Conservation (phyloP, 2,888 invertebrate genomes). For the Platypus cylindrus region DNA sequence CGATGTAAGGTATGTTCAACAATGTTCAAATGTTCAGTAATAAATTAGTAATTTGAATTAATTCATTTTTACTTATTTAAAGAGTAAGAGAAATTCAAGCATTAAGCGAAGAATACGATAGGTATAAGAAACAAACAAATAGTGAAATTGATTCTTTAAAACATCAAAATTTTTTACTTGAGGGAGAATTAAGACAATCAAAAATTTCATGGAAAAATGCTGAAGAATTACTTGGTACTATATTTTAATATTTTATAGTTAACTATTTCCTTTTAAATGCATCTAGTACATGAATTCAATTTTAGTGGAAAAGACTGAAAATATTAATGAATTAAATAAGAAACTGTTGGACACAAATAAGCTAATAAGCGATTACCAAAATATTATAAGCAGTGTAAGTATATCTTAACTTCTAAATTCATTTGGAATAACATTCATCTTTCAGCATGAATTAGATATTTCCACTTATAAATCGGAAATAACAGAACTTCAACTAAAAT, state of each 20-base stretch:
- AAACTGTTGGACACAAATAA: conserved; percentile 16
- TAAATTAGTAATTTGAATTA: not conserved
- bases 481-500: conserved; percentile 24
- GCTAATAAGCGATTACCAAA: conserved; percentile 18
- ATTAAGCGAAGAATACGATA: conserved; percentile 22
- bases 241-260: not conserved
- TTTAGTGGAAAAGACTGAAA: conserved; percentile 22
- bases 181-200: conserved; percentile 24
- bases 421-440: conserved; percentile 6
- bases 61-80: not conserved
- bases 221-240: conserved; percentile 22
- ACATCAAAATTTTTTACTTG: conserved; percentile 21
- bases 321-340: conserved; percentile 17
- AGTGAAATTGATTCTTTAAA: conserved; percentile 22
- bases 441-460: conserved; percentile 22
- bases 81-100: conserved; percentile 29
- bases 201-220: conserved; percentile 23
- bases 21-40: too few relatives aligned
- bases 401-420: conserved; percentile 4
- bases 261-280: not conserved
- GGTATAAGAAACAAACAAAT: conserved; percentile 17
- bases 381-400: conserved; percentile 19
- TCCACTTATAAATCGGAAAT: conserved; percentile 22
- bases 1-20: conserved; percentile 22
- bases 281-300: conserved; percentile 5